Percentiles rank a stretch among this genome's conserved stretches.
Conservation (phyloP, 2,888 invertebrate genomes). For the Steinernema hermaphroditum region DNA sequence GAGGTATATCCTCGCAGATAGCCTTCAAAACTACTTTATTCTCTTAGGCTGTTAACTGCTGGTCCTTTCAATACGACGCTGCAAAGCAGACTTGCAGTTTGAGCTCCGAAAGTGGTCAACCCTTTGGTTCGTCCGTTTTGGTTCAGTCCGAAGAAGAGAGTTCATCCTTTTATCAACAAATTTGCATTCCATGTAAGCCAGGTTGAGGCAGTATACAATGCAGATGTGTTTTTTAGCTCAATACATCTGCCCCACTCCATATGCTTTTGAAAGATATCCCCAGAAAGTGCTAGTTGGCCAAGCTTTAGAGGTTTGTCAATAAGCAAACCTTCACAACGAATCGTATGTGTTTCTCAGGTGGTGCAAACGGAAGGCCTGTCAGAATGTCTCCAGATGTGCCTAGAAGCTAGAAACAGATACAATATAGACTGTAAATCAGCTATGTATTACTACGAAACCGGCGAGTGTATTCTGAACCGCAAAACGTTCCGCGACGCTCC, state of each 20-base stretch:
- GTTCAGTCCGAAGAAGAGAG: slow-evolving; percentile 44
- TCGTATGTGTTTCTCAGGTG: slow-evolving; percentile 29
- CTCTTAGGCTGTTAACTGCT: slow-evolving; percentile 51
- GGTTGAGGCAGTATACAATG: too few relatives aligned
- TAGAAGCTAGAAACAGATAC: slow-evolving; percentile 43
- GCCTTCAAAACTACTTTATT: too few relatives aligned
- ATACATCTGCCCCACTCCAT: slow-evolving; percentile 53
- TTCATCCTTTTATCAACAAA: slow-evolving; percentile 62
- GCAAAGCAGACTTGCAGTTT: slow-evolving; percentile 55
- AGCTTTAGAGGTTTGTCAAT: slow-evolving; percentile 52
- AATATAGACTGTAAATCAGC: slow-evolving; percentile 49
- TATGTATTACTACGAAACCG: slow-evolving; percentile 65
- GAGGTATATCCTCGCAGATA: slow-evolving; percentile 40
- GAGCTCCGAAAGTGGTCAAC: slow-evolving; percentile 55
- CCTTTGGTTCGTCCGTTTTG: slow-evolving; percentile 56
- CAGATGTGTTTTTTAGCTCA: slow-evolving; percentile 51
- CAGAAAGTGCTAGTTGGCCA: slow-evolving; percentile 61
- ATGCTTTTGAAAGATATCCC: slow-evolving; percentile 62
- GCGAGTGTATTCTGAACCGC: slow-evolving; percentile 64
- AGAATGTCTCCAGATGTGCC: slow-evolving; percentile 60
- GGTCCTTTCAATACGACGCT: slow-evolving; percentile 63
- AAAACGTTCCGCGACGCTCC: slow-evolving; percentile 47
- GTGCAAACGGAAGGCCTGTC: slow-evolving; percentile 51
- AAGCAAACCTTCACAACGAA: background rate
- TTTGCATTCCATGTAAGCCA: slow-evolving; percentile 58